Percentiles rank a stretch among this genome's conserved stretches.
phyloP scores from a whole-genome alignment of 1,140 invertebrate genomes.

The Ridgeia piscesae region DNA sequence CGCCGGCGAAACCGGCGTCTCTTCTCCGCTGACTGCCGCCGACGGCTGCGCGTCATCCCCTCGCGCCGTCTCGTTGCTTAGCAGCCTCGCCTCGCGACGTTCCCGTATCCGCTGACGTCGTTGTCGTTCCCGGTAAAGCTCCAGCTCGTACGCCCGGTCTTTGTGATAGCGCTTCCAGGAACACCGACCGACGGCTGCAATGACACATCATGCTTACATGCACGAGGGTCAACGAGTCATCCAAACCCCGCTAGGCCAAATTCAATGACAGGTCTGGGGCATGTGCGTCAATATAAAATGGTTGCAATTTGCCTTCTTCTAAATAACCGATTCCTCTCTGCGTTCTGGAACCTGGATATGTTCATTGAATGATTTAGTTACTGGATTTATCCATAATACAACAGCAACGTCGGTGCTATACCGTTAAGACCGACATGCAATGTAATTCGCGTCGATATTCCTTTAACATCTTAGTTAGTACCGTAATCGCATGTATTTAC shows the following conservation, averaged over 20 bases:
- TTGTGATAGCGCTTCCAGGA: conserved; percentile 23
- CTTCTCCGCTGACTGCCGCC: background rate
- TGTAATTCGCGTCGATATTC: background rate
- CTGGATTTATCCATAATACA: background rate
- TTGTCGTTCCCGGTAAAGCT: conserved; percentile 16
- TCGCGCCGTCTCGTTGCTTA: background rate
- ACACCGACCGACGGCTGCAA: background rate
- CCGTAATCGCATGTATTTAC: background rate
- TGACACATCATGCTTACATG: background rate
- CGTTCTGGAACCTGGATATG: background rate
- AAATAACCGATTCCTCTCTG: too few species aligned
- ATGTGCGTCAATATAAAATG: background rate
- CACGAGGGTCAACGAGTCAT: background rate
- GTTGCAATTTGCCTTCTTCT: background rate
- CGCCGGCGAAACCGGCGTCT: background rate
- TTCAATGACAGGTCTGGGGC: background rate
- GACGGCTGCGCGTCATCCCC: conserved; percentile 11
- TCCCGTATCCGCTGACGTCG: background rate
- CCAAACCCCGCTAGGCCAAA: background rate
- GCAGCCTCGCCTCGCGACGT: background rate
- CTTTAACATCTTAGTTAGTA: background rate
- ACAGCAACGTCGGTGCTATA: background rate
- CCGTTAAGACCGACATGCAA: background rate
- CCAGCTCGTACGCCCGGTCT: conserved; percentile 22
- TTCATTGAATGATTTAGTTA: background rate